Conservation (phyloP, 2,113 vertebrate species). For the Zosterops hypoxanthus region DNA sequence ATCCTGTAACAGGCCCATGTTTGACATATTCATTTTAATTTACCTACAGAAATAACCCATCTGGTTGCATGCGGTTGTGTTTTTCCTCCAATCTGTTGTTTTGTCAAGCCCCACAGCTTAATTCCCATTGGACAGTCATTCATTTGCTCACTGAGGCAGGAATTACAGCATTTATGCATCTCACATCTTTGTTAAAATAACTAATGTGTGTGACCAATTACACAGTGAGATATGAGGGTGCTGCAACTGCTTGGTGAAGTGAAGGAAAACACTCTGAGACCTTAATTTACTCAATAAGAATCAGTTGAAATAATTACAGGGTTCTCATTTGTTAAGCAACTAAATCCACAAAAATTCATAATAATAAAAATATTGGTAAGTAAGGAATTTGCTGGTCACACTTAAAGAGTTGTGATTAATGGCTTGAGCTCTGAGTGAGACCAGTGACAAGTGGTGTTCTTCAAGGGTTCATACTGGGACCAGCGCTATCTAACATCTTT, state of each 20-base stretch:
- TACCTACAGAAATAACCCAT: neutral
- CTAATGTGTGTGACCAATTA: neutral
- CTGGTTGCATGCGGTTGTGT: neutral
- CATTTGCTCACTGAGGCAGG: neutral
- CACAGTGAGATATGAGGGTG: rapidly evolving
- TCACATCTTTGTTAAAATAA: constrained; percentile 1
- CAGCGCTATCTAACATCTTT: neutral
- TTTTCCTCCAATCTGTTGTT: neutral
- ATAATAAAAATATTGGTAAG: neutral
- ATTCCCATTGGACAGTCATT: neutral
- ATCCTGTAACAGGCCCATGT: neutral
- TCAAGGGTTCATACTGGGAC: rapidly evolving
- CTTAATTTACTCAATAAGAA: neutral
- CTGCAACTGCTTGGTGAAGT: neutral
- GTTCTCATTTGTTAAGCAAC: neutral
- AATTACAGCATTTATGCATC: neutral
- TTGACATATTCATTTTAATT: neutral
- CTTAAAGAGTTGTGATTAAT: neutral
- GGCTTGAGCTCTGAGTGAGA: neutral
- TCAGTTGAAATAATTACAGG: neutral
- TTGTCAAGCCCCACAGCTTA: neutral
- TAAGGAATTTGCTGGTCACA: neutral
- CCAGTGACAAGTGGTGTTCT: neutral
- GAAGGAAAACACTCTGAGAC: neutral
- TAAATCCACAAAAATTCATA: neutral